Percentiles rank a stretch among this genome's conserved stretches.
Evolutionary conservation across 2,113 vertebrate genomes (phyloP).

Genomic region (Bungarus multicinctus): DNA sequence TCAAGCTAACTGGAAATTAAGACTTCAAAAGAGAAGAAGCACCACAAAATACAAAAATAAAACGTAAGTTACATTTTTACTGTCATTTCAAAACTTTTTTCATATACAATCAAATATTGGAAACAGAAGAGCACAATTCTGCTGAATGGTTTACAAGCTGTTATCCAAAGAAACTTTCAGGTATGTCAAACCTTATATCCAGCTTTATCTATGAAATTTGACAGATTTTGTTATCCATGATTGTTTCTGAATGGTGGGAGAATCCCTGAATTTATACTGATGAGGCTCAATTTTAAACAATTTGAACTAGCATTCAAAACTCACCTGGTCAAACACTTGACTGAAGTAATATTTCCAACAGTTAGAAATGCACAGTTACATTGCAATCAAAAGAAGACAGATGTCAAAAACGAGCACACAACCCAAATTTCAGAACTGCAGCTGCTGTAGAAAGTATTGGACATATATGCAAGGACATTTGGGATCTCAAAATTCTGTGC

Average conservation of each 20-base stretch:
- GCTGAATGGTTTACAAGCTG: conserved; percentile 32
- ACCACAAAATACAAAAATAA: conserved; percentile 17
- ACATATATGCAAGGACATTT: conserved; percentile 35
- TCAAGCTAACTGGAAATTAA: background rate
- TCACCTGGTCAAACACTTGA: conserved; percentile 42
- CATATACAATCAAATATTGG: conserved; percentile 37
- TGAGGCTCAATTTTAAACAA: conserved; percentile 30
- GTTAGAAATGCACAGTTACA: conserved; percentile 52
- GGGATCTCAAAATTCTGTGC: conserved; percentile 52
- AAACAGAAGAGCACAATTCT: conserved; percentile 36
- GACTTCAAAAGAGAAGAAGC: conserved; percentile 7
- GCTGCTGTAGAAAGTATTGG: conserved; percentile 56
- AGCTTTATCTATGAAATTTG: conserved; percentile 11
- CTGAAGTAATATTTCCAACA: conserved; percentile 40
- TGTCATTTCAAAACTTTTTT: conserved; percentile 44
- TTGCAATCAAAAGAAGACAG: conserved; percentile 40
- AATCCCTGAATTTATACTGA: conserved; percentile 9
- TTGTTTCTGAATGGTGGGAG: conserved; percentile 31
- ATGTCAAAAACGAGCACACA: conserved; percentile 56
- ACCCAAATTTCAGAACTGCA: conserved; percentile 59
- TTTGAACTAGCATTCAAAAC: conserved; percentile 43
- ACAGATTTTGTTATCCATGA: conserved; percentile 12
- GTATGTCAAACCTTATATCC: conserved; percentile 25
- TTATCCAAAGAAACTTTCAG: conserved; percentile 17
- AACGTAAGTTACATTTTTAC: conserved; percentile 30